phyloP scores from a whole-genome alignment of 2,797 vertebrate genomes.

The Halcyon leucocephala region DNA sequence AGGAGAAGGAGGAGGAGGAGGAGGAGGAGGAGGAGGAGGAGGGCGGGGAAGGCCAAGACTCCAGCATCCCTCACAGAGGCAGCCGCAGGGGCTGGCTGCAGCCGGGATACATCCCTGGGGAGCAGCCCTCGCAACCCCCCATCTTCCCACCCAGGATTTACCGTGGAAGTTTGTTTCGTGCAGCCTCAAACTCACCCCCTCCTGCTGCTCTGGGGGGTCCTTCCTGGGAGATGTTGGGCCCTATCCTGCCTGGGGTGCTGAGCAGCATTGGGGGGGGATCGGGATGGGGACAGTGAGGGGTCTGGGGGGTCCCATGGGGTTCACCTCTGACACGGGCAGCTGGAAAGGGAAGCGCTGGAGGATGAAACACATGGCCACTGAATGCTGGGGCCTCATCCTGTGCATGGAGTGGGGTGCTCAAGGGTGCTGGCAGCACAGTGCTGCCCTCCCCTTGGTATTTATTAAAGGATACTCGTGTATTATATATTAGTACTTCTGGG shows the following conservation, averaged over 20 bases:
- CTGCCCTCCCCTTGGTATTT: rapidly evolving
- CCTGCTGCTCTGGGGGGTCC: rapidly evolving
- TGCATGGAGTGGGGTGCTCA: rapidly evolving
- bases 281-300: neutral
- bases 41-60: constrained; percentile 31
- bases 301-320: rapidly evolving
- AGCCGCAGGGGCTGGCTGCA: neutral
- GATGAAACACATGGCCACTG: rapidly evolving
- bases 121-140: neutral
- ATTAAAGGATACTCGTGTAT: rapidly evolving
- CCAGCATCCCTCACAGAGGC: neutral
- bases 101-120: neutral
- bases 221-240: neutral
- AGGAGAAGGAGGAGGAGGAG: neutral
- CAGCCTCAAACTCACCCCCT: neutral
- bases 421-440: neutral
- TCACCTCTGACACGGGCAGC: rapidly evolving
- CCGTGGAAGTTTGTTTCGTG: rapidly evolving
- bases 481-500: rapidly evolving
- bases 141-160: neutral
- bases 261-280: rapidly evolving
- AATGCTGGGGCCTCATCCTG: neutral
- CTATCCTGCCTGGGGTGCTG: neutral
- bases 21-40: neutral
- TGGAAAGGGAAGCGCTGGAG: neutral